Base-by-base conservation (phyloP, 2,888 invertebrate species). In the Cantharis rustica region DNA sequence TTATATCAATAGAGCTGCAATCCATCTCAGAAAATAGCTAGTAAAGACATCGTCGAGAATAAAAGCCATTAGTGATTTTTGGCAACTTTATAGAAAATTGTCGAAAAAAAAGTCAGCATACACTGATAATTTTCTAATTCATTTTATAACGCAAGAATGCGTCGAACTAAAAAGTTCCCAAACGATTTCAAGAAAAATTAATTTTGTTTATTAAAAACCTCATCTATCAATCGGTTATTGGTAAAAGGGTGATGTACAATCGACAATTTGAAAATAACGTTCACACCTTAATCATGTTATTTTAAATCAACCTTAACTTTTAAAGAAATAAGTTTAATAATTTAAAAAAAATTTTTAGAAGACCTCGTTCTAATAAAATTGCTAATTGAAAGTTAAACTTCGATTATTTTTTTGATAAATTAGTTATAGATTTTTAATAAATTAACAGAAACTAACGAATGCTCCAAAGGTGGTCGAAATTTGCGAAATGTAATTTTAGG, bases 291-390 rank as follows among this genome's bases (percentile, higher is more conserved):
- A 66, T 61, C 61, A 31, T 74, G 68, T 73, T 64, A 74, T 47
- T 64, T 27, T 17, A 31, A 69, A 69, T 31, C 20, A 74, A 69
- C 74, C 69, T 74, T 69, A 74, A 69, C 69, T 74, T 74, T 74
- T 74, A 74, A 73, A 74, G 26, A 64, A 16, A 69, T 27, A 74
- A 73, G 62, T 61, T 62, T 69, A 66, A 68, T 73, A 68, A 61
- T 72, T 20, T 16, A 47, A 20, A 23, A 70, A 73, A 74, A 69
- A 74, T 69, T 23, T 69, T 31, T 62, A 11, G n/a, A 3, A 23
- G 70, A 70, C 74, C 74, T 74, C 64, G 74, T 74, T 69, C 74
- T 66, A 74, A 64, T 74, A 74, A 74, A 70, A 27, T 47, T 61
- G 16, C 31, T 61, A 68, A 61, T 66, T 47, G 66, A 47, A 64